Evolutionary conservation across 23 tunicate species (phyloP), one percentile per base, ranked within the genome.

Genomic region (Styela clava): DNA sequence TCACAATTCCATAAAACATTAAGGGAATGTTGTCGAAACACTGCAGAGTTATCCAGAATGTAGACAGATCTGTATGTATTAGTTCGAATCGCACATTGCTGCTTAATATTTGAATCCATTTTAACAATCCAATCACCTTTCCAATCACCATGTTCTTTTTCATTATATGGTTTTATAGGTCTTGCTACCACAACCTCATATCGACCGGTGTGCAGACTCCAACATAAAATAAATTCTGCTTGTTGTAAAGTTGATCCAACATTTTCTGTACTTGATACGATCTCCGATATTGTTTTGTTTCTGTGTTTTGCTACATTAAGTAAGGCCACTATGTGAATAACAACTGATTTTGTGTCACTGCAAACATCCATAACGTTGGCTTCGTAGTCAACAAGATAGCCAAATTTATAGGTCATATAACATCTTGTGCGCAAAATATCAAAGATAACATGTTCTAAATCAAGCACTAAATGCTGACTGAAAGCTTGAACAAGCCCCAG

Each of bases 391-490:
- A 93, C 85, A 3, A 93, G 68, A 35, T 82, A 81, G 25, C 98
- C 98, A 81, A 82, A 88, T 68, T 93, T 93, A 71, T 93, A 88
- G n/a, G 98, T 85, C 19, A 79, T 81, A 33, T 88, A 93, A 71
- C 87, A 93, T 24, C 93, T 71, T 26, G 93, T 93, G 24, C 89
- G 62, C 23, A 93, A 56, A 1, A 93, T 89, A 84, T 93, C 92
- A 64, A 93, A 87, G 12, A 93, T 87, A 31, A 93, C 98, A 81
- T 93, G 98, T 63, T 93, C 98, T 65, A 93, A 35, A 62, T 93
- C 93, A 18, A 93, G 76, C 3, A 88, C 89, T 0, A 93, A 56
- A 35, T 87, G 85, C 67, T 93, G 98, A 73, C 98, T 87, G 79
- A 32, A 93, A 0, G 98, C 89, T 22, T 76, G 44, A 76, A 52